phyloP scores from a whole-genome alignment of 2,113 vertebrate species.

The Aegithalos caudatus region DNA sequence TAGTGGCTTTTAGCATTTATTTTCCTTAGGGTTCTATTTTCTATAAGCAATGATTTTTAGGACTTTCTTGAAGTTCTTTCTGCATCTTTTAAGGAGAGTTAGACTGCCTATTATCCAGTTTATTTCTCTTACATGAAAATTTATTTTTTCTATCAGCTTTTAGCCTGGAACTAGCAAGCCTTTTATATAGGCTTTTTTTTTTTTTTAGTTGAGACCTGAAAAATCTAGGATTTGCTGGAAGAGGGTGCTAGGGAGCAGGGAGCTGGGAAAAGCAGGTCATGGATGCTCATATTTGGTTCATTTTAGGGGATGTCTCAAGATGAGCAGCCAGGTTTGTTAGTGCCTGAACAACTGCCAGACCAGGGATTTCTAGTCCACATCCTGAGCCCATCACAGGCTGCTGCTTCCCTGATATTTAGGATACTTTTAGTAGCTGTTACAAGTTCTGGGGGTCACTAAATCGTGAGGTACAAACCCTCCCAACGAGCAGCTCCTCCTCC shows the following conservation, averaged over 20 bases:
- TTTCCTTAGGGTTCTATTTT: rapidly evolving
- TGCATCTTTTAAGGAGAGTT: not conserved
- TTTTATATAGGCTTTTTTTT: rapidly evolving
- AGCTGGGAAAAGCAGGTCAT: rapidly evolving
- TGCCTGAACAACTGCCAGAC: not conserved
- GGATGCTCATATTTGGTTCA: rapidly evolving
- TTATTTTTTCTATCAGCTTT: not conserved
- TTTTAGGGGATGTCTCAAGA: rapidly evolving
- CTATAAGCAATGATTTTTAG: not conserved
- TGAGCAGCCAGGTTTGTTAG: not conserved
- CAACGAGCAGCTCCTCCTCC: not conserved
- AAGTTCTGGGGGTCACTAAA: rapidly evolving
- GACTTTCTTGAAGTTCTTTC: rapidly evolving
- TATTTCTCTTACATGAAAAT: not conserved
- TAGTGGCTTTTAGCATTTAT: not conserved
- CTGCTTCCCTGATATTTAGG: not conserved
- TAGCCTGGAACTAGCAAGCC: rapidly evolving
- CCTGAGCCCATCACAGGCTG: not conserved
- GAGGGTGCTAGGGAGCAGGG: not conserved
- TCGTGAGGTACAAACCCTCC: not conserved
- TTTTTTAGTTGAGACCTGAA: not conserved
- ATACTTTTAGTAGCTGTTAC: not conserved
- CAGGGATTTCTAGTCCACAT: rapidly evolving
- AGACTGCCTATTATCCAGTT: not conserved
- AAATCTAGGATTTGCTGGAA: not conserved